Conservation (phyloP, 2,888 invertebrate species). For the Oxycera nigricornis region DNA sequence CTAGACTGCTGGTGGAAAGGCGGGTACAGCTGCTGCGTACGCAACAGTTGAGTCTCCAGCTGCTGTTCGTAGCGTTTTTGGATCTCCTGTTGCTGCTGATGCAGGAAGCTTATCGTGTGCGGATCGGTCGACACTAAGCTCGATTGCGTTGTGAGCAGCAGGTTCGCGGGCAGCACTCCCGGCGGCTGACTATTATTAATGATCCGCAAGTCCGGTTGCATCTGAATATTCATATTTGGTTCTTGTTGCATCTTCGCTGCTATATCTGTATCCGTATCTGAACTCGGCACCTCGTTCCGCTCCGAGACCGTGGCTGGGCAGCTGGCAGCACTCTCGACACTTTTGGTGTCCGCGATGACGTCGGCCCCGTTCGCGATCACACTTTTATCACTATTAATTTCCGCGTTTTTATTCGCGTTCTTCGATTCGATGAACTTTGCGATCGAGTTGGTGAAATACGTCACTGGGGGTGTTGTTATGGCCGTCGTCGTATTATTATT, state of each 20-base stretch:
- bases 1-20: constrained; percentile 3
- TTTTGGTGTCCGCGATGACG: background rate
- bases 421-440: background rate
- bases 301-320: background rate
- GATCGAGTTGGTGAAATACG: constrained; percentile 40
- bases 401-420: background rate
- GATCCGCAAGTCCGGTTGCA: constrained; percentile 58
- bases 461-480: constrained; percentile 49
- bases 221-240: constrained; percentile 61
- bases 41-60: constrained; percentile 28
- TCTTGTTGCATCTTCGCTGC: constrained; percentile 59
- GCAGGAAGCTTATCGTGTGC: constrained; percentile 55
- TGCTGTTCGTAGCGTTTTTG: constrained; percentile 60
- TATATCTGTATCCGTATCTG: background rate
- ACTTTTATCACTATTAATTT: constrained; percentile 27
- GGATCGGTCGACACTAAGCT: constrained; percentile 54
- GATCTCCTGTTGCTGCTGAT: constrained; percentile 59
- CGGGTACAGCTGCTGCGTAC: constrained; percentile 10
- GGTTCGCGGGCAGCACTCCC: constrained; percentile 52
- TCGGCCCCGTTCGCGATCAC: constrained; percentile 9
- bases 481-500: constrained; percentile 51
- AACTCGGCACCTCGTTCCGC: background rate
- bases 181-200: constrained; percentile 58
- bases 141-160: constrained; percentile 9
- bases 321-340: background rate